Conservation (phyloP, 2,888 invertebrate genomes). For the Papilio elwesi region DNA sequence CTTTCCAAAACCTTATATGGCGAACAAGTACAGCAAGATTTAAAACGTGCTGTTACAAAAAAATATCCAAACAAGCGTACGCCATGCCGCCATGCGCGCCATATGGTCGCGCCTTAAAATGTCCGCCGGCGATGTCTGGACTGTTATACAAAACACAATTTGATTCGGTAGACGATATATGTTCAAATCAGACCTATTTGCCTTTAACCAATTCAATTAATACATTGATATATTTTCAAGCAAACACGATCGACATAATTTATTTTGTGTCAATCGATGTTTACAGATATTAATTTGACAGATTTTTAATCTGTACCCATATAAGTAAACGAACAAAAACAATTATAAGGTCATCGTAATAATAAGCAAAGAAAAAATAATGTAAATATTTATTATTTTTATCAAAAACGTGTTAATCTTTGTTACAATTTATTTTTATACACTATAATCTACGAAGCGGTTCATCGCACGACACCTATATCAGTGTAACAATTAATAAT, state of each 20-base stretch:
- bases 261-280: too few relatives aligned
- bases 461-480: not conserved
- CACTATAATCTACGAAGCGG: not conserved
- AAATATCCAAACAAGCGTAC: conserved; percentile 60
- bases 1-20: conserved; percentile 72
- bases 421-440: not conserved
- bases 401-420: conserved; percentile 1
- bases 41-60: conserved; percentile 61
- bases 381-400: not conserved
- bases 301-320: too few relatives aligned
- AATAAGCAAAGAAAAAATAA: not conserved
- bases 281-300: too few relatives aligned
- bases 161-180: not conserved
- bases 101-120: conserved; percentile 62
- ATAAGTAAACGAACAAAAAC: too few relatives aligned
- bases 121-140: conserved; percentile 45
- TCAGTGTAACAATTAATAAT: not conserved
- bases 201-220: not conserved
- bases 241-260: too few relatives aligned
- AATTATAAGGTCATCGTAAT: not conserved
- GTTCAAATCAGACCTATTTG: not conserved
- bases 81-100: conserved; percentile 60
- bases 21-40: conserved; percentile 56
- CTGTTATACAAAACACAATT: conserved; percentile 11
- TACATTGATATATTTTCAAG: not conserved